Evolutionary conservation across 2,888 invertebrate genomes (phyloP).

Genomic region (Strigamia transsilvanica): DNA sequence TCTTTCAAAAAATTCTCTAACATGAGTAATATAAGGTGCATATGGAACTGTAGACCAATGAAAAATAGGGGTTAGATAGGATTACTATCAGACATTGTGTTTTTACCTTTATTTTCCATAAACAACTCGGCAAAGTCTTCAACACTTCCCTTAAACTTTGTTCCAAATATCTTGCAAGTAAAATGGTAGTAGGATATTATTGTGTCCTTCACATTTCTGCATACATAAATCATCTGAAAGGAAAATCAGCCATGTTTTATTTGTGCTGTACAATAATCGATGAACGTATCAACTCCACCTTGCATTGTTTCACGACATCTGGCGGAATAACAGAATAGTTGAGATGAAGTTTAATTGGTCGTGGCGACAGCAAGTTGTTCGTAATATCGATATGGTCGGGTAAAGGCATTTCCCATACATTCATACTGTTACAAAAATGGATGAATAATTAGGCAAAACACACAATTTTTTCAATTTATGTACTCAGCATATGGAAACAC

Average conservation of each 20-base stretch:
- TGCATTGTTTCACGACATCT: background rate
- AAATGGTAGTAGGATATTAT: conserved; percentile 1
- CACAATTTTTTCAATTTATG: background rate
- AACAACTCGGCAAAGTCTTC: background rate
- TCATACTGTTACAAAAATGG: background rate
- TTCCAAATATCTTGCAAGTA: no score
- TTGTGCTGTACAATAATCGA: background rate
- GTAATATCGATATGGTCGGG: background rate
- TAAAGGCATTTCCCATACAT: background rate
- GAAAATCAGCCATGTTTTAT: background rate
- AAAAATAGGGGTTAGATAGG: no score
- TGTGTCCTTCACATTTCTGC: background rate
- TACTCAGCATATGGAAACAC: background rate
- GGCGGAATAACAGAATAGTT: background rate
- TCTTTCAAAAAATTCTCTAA: background rate
- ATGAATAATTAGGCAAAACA: background rate
- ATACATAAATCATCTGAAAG: background rate
- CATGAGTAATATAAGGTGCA: background rate
- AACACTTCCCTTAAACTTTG: background rate
- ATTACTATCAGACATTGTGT: background rate
- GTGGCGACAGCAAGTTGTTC: background rate
- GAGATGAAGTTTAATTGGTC: background rate
- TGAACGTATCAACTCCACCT: background rate
- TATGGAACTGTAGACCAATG: background rate
- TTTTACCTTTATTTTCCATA: conserved; percentile 8